Base-by-base conservation (phyloP, 1,140 invertebrate genomes). In the Pararge aegeria region DNA sequence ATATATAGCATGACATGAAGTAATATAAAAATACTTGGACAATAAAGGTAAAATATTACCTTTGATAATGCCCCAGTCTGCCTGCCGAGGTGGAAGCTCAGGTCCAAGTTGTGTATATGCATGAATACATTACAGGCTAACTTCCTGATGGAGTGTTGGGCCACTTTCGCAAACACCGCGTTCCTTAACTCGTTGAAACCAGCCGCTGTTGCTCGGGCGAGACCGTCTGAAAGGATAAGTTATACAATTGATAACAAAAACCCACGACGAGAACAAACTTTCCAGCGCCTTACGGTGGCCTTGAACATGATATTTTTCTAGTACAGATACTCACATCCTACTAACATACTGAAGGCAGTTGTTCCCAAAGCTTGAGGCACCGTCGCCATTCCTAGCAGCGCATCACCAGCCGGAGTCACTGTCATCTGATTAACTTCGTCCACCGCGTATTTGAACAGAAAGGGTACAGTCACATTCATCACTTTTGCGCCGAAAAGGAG, bases 81-180 rank as follows among this genome's bases (percentile, higher is more conserved):
- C 65, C 97, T 92, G 53, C 93, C 94, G 6, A 99, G 90, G 90
- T 99, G 99, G 91, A 99, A 99, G 57, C 93, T 92, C 27, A 99
- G 91, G 91, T 99, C 99, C 60, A 99, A 90, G 83, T 95, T 96
- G 83, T 99, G 98, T 20, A 99, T 90, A 91, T 99, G 99, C n/a
- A 96, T 88, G 87, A 99, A 99, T 7, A 99, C 97, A 89, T 98
- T 99, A 83, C 93, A 95, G 0, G 98, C 97, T 62, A 99, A 96
- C 89, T 95, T 94, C 49, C 98, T 90, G 64, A 99, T 99, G 5
- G 98, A 99, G 87, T 97, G 95, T 83, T 99, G 98, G 0, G 98
- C 98, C n/a, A 99, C 98, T 89, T 95, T 96, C 3, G 98, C 98
- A 91, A 99, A 99, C 16, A 99, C 97, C 6, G 98, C 98, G 91